Base-by-base conservation (phyloP, 2,888 invertebrate genomes). In the Diogma glabrata region DNA sequence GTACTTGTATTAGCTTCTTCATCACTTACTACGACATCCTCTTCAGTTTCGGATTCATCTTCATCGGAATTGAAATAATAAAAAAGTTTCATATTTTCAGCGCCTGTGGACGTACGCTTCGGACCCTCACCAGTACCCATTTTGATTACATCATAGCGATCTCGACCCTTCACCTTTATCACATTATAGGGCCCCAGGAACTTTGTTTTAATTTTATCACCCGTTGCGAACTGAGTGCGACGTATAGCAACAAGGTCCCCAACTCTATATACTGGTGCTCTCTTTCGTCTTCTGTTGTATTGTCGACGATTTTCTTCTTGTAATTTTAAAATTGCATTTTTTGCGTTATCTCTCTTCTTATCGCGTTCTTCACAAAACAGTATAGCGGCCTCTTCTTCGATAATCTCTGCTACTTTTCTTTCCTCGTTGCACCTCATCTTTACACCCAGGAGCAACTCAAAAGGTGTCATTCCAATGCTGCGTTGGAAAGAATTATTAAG, bases 401-500 rank as follows among this genome's bases (percentile, higher is more conserved):
- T n/a, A n/a, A n/a, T n/a, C n/a, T n/a, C n/a, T n/a, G n/a, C n/a
- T n/a, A n/a, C n/a, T n/a, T n/a, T n/a, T 19, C 4, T 5, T 5
- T 50, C 45, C 5, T 24, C 43, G 2, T 20, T 6, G 4, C 19
- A 16, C 19, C 47, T 19, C 51, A 55, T 53, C 12, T 22, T 26
- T 4, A 50, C 50, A 4, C 53, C 54, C 7, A 45, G 14, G 20
- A 55, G 8, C 4, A 54, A 3, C 14, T 54, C 47, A 23, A 56
- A 54, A 9, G 53, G 54, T 7, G 54, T 51, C 20, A 19, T 51
- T 4, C 7, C n/a, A 5, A 51, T 48, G 3, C 48, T 47, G 10
- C 55, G 10, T 12, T 50, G 28, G 9, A 10, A 48, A 1, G 47
- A 52, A 6, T 58, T 55, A 51, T 66, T 59, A 33, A 61, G 24